Base-by-base conservation (phyloP, 64 coral and sea anemone genomes). In the Montipora cactus region DNA sequence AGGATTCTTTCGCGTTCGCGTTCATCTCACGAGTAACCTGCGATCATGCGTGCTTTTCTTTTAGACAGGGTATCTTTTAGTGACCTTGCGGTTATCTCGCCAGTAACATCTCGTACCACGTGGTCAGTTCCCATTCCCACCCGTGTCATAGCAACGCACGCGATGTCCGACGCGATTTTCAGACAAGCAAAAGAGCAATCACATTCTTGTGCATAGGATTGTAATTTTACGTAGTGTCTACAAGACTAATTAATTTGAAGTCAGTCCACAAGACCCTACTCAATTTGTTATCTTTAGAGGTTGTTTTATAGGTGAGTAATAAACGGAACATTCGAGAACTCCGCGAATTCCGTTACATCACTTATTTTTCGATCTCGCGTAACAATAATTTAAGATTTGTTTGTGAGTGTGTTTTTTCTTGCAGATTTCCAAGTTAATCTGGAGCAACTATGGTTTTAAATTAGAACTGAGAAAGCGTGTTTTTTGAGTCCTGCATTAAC, bases 91-190 rank as follows among this genome's bases (percentile, higher is more conserved):
- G 37, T 37, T 23, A 23, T 23, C 22, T 23, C 22, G 22, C 25
- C 37, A 2, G 1, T 37, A 37, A 2, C 37, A 37, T 37, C 25
- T 25, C 37, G 53, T 53, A 14, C 6, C 57, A 82, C 21, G 57
- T 16, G 79, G 53, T 59, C 61, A 68, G 79, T 37, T 23, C 23
- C 59, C 57, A 62, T 18, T 69, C 44, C 44, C 20, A 49, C 46
- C 21, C 64, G 81, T 69, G 45, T 85, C 81, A 20, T 85, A 49
- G 81, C 64, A 71, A 85, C 81, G 2, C 44, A 16, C 4, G 1
- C 9, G 28, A 25, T 59, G 57, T 1, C 28, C 37, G 37, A 2
- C 37, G 28, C 28, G 44, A 57, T 57, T 57, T 57, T 57, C 53
- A 57, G 81, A 47, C 59, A 46, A 64, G 59, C 59, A 2, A 64